phyloP scores from a whole-genome alignment of 2,113 vertebrate species.

The Eulacestoma nigropectus region DNA sequence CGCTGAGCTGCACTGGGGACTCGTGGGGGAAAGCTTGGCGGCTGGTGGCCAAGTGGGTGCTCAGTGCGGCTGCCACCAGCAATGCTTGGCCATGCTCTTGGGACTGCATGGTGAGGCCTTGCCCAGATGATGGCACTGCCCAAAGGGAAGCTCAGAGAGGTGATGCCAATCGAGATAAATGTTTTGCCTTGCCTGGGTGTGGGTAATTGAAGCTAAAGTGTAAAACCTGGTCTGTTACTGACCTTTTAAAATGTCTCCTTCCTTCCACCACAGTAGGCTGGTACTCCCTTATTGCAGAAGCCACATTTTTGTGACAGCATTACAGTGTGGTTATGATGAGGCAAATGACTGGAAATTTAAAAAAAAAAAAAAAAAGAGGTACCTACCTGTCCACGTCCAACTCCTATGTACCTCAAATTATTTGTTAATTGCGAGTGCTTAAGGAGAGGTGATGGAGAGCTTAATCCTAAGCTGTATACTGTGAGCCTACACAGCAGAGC shows the following conservation, averaged over 20 bases:
- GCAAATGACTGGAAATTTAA: not conserved
- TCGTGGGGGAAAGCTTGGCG: accelerated
- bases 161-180: not conserved
- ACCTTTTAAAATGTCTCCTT: slow-evolving; percentile 50
- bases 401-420: not conserved
- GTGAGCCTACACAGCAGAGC: not conserved
- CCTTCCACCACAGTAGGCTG: not conserved
- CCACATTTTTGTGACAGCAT: slow-evolving; percentile 22
- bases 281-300: not conserved
- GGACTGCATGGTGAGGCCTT: not conserved
- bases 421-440: not conserved
- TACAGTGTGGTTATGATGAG: not conserved
- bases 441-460: not conserved
- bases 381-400: not conserved
- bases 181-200: not conserved
- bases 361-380: not conserved
- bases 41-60: not conserved
- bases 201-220: slow-evolving; percentile 34
- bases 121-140: not conserved
- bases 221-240: slow-evolving; percentile 57
- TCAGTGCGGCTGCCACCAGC: not conserved
- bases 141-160: not conserved
- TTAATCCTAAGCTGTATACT: not conserved
- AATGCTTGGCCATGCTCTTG: not conserved
- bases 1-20: not conserved